Evolutionary conservation across 2,113 vertebrate genomes (phyloP).

Genomic region (Eubucco bourcierii): DNA sequence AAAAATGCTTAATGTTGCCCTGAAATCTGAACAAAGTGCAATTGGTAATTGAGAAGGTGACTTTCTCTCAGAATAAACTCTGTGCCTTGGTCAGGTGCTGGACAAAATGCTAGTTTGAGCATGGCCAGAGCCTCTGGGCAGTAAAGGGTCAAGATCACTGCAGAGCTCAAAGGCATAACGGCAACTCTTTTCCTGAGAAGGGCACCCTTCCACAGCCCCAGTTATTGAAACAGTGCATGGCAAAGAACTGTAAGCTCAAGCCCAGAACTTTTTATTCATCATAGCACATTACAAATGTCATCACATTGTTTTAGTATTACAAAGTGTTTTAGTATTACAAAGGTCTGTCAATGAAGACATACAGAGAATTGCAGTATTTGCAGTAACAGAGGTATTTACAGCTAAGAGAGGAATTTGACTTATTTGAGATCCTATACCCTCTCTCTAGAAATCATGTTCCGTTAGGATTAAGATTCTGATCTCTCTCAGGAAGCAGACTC

Average conservation of each 20-base stretch:
- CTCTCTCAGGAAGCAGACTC: background rate
- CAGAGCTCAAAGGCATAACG: background rate
- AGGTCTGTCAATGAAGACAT: background rate
- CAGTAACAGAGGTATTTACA: background rate
- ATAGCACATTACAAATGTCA: background rate
- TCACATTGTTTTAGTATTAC: fast-evolving
- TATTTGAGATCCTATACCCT: background rate
- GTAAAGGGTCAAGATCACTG: background rate
- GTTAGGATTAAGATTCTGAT: background rate
- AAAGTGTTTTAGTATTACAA: background rate
- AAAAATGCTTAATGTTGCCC: background rate
- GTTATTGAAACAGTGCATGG: background rate
- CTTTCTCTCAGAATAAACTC: background rate
- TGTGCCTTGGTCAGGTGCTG: background rate
- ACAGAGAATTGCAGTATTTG: background rate
- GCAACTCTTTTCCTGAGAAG: background rate
- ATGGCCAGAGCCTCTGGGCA: background rate
- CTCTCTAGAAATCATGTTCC: background rate
- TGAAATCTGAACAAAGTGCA: background rate
- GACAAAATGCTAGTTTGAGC: background rate
- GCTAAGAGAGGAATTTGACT: background rate
- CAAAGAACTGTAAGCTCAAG: background rate
- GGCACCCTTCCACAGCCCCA: background rate
- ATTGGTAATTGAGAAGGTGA: background rate
- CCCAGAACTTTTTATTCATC: background rate